Evolutionary conservation across 2,113 vertebrate genomes (phyloP), one percentile per base, ranked within the genome.

Genomic region (Corythaixoides concolor): DNA sequence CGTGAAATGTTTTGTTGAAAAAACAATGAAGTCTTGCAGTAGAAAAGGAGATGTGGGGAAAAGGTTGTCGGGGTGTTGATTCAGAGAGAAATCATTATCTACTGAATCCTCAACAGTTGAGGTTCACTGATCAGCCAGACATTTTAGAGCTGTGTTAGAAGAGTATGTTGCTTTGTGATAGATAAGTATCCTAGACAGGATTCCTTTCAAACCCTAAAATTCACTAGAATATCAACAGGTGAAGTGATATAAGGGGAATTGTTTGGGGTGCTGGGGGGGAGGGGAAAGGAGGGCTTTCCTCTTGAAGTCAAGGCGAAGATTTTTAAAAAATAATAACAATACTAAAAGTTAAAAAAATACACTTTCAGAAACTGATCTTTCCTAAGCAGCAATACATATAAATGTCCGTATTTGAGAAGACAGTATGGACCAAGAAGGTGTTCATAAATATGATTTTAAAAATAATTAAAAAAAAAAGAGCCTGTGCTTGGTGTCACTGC

Each of bases 371-470:
- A 37, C 16, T 33, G 15, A 67, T 75, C 20, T 79, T 80, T 74
- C 21, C 64, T 67, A 52, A 67, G 67, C 67, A 96, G 55, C 37
- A 94, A 86, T 49, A 55, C 33, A 83, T 89, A 88, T 49, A 95
- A 94, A 91, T 64, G 50, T 26, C n/a, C 20, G 33, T 37, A 88
- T 85, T 85, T 85, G 43, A 94, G 58, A 84, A 66, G n/a, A 56
- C 53, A 33, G 32, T 75, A 35, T 24, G 39, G 97, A 92, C 52
- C 50, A 77, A 89, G 92, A 77, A 87, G 74, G 52, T 72, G 30
- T 53, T 96, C 78, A 87, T 85, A 96, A 96, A 94, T 73, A 73
- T 21, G 22, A 58, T 83, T 79, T 62, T 33, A 79, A 87, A 95
- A 87, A 82, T 12, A 43, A 43, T 43, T 75, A 88, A 81, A 30